phyloP scores from a whole-genome alignment of 2,113 vertebrate genomes.

The Bujurquina vittata region DNA sequence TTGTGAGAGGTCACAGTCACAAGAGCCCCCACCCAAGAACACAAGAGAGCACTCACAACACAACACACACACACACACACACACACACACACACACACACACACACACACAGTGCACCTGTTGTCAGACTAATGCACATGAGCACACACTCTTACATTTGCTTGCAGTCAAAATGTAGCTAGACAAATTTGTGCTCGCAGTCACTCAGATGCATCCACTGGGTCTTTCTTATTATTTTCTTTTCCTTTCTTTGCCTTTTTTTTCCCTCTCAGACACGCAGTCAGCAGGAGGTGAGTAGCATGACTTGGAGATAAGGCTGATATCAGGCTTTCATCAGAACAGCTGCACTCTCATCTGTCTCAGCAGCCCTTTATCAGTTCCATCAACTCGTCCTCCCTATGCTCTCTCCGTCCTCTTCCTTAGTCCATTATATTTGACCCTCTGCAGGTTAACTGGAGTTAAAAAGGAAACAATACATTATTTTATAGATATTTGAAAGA shows the following conservation, averaged over 20 bases:
- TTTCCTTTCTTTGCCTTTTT: background rate
- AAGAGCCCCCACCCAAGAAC: slow-evolving; percentile 33
- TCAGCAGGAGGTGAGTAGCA: slow-evolving; percentile 54
- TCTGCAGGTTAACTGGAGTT: background rate
- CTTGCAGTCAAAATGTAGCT: background rate
- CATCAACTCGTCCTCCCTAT: slow-evolving; percentile 36
- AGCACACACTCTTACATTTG: background rate
- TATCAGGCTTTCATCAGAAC: slow-evolving; percentile 64
- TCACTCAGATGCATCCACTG: background rate
- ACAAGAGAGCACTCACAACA: slow-evolving; percentile 26
- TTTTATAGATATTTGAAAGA: slow-evolving; percentile 20
- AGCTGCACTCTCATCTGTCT: slow-evolving; percentile 61
- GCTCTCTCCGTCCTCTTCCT: slow-evolving; percentile 27
- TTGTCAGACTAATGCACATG: background rate
- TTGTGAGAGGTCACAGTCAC: slow-evolving; percentile 32
- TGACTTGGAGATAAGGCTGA: slow-evolving; percentile 55
- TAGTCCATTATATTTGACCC: slow-evolving; percentile 45
- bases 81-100: slow-evolving; percentile 3
- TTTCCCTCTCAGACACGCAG: slow-evolving; percentile 13
- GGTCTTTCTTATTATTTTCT: slow-evolving; percentile 5
- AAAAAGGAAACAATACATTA: background rate
- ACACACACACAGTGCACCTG: background rate
- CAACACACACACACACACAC: background rate
- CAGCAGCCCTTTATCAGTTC: slow-evolving; percentile 45
- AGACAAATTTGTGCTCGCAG: background rate